These are phyloP conservation scores for Eurystomus gularis DNA, from an alignment of 2,113 vertebrate species.

Conservation along the genomic window DNA sequence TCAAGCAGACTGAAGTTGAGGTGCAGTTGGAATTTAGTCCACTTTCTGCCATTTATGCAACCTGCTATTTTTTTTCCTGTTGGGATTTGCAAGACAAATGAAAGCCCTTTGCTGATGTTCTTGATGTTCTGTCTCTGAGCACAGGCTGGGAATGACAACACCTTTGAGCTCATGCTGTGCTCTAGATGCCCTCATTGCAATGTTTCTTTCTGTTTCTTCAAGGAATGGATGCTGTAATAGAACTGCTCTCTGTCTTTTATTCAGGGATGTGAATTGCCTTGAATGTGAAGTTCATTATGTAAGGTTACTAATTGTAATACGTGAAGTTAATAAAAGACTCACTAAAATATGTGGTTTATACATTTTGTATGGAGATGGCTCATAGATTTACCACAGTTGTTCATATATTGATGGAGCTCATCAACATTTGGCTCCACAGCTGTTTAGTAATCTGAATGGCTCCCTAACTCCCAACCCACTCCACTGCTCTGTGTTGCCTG, in stretches of 20 bases:
- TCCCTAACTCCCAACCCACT: not conserved
- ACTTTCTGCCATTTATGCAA: not conserved
- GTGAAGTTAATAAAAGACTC: constrained; percentile 30
- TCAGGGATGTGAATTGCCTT: constrained; percentile 30
- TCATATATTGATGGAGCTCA: not conserved
- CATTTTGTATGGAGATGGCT: not conserved
- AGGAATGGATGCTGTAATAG: constrained; percentile 30
- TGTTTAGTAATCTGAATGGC: not conserved
- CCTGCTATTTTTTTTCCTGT: not conserved
- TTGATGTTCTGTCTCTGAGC: not conserved
- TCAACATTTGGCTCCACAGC: not conserved
- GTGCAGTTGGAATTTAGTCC: not conserved
- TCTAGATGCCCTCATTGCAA: not conserved
- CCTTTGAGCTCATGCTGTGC: constrained; percentile 9
- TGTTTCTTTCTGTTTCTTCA: not conserved
- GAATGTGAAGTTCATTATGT: constrained; percentile 36
- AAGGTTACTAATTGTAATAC: constrained; percentile 24
- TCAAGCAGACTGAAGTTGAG: not conserved
- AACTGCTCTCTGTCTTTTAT: not conserved
- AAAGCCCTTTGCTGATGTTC: not conserved
- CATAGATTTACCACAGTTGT: not conserved
- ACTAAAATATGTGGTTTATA: not conserved
- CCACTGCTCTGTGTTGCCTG: not conserved
- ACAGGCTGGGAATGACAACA: constrained; percentile 26
- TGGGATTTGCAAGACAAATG: not conserved